phyloP scores from a whole-genome alignment of 1,140 invertebrate genomes.

The Drosophila repletoides region DNA sequence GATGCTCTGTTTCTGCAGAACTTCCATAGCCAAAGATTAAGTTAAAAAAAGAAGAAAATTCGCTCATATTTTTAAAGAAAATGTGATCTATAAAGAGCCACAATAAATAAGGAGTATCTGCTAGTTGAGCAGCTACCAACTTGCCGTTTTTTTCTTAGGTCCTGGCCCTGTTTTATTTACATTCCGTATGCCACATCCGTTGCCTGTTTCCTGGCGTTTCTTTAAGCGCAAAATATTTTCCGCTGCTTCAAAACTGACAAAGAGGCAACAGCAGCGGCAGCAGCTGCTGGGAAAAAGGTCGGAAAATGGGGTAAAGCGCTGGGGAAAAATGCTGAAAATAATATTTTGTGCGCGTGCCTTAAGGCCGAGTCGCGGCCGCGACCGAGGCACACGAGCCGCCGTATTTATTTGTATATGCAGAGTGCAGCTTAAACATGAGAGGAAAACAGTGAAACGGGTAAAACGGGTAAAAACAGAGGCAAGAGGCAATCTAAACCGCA shows the following conservation, averaged over 20 bases:
- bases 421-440: constrained; percentile 17
- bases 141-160: constrained; percentile 22
- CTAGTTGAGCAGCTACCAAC: too few species aligned
- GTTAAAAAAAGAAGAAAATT: too few species aligned
- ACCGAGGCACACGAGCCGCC: constrained; percentile 39
- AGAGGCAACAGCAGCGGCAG: constrained; percentile 4
- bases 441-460: too few species aligned
- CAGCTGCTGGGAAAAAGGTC: neutral
- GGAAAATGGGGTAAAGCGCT: too few species aligned
- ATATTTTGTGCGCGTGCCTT: constrained; percentile 70
- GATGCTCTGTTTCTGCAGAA: too few species aligned
- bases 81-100: too few species aligned
- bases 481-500: constrained; percentile 48
- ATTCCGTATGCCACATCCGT: constrained; percentile 73
- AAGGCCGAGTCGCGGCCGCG: constrained; percentile 23
- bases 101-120: too few species aligned
- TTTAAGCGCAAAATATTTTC: constrained; percentile 79
- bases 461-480: constrained; percentile 42
- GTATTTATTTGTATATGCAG: constrained; percentile 21
- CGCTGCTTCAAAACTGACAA: constrained; percentile 39
- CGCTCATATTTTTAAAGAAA: too few species aligned
- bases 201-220: constrained; percentile 63
- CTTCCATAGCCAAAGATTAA: too few species aligned
- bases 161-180: constrained; percentile 62
- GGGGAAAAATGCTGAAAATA: constrained; percentile 51